Conservation (phyloP, 2,888 invertebrate species). For the Branchellion lobata region DNA sequence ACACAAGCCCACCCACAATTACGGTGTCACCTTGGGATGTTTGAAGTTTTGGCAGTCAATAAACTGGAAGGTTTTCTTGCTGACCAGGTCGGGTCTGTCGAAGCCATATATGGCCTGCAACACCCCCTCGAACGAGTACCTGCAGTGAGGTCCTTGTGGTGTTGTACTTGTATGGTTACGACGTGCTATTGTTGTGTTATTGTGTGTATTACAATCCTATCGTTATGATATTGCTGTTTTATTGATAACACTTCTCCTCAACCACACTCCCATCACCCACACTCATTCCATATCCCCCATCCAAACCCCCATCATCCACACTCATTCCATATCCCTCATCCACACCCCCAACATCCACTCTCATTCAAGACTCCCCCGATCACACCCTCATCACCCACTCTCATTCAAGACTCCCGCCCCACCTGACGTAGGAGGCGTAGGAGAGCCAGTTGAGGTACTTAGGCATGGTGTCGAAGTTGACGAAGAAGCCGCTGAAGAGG, state of each 20-base stretch:
- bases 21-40: conserved; percentile 60
- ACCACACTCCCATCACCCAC: too few relatives aligned
- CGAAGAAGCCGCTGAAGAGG: conserved; percentile 93
- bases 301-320: neutral
- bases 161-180: too few relatives aligned
- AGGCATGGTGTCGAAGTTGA: conserved; percentile 92
- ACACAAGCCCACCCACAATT: too few relatives aligned
- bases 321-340: neutral
- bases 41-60: conserved; percentile 55
- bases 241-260: too few relatives aligned
- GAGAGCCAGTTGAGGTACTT: conserved; percentile 92
- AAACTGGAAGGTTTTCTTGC: conserved; percentile 67
- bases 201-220: too few relatives aligned
- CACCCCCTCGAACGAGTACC: conserved; percentile 84
- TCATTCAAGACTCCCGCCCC: conserved; percentile 28
- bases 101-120: conserved; percentile 81
- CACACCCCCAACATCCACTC: too few relatives aligned
- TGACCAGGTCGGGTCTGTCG: conserved; percentile 76
- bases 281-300: too few relatives aligned
- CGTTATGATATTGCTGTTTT: too few relatives aligned
- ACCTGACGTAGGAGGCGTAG: conserved; percentile 82
- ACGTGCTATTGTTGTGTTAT: too few relatives aligned
- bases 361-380: too few relatives aligned
- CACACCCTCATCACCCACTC: too few relatives aligned
- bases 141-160: too few relatives aligned